Percentiles rank a stretch among this genome's conserved stretches.
These are phyloP conservation scores for Colinus virginianus DNA, from an alignment of 2,113 vertebrate species.

Conservation along the genomic window DNA sequence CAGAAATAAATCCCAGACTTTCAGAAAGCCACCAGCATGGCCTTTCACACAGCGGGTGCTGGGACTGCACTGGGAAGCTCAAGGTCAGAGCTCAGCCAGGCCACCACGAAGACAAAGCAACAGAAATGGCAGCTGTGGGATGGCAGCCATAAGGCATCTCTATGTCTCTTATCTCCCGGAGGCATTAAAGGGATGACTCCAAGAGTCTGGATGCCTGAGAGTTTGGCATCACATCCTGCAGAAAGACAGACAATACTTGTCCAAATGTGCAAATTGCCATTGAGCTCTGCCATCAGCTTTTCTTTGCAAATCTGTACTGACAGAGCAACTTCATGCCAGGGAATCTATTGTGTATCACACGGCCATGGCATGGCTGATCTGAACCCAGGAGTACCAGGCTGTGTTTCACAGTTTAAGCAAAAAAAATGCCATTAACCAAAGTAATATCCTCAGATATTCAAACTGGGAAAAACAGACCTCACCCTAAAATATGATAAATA, in stretches of 20 bases:
- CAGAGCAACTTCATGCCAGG: not conserved
- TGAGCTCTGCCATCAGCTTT: not conserved
- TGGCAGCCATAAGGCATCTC: not conserved
- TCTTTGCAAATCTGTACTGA: not conserved
- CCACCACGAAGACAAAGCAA: not conserved
- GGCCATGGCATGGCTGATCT: not conserved
- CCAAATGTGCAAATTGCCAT: not conserved
- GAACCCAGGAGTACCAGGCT: not conserved
- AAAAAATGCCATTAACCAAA: not conserved
- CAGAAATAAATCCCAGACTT: not conserved
- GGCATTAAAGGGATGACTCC: not conserved
- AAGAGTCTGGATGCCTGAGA: not conserved
- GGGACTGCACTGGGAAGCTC: not conserved
- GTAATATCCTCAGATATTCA: not conserved
- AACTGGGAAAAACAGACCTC: not conserved
- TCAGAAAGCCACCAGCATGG: not conserved
- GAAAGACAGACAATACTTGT: not conserved
- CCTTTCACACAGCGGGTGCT: not conserved
- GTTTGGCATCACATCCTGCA: not conserved
- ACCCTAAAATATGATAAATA: not conserved
- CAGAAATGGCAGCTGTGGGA: not conserved
- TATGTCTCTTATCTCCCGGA: not conserved
- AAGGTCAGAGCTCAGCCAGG: not conserved
- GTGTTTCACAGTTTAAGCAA: not conserved
- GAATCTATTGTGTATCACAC: not conserved